A percentile compares a stretch with the other conserved stretches of the same genome.
Conservation (phyloP, 2,888 invertebrate genomes). For the Tetragonisca angustula region DNA sequence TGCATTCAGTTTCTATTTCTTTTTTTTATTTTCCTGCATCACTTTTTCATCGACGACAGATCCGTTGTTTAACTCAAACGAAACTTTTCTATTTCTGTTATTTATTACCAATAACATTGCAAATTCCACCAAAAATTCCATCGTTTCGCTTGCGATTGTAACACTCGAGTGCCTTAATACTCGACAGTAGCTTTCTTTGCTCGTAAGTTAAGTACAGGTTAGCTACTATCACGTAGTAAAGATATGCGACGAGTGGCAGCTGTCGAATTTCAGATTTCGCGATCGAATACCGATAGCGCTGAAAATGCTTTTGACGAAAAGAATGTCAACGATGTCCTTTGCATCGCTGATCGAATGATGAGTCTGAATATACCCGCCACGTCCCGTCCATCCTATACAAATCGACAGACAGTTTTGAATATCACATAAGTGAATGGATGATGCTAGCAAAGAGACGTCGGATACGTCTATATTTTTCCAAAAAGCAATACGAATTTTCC, state of each 20-base stretch:
- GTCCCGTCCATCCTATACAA: constrained; percentile 27
- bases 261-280: constrained; percentile 17
- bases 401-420: constrained; percentile 45
- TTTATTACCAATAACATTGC: neutral
- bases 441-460: constrained; percentile 37
- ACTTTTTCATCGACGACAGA: neutral
- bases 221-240: neutral
- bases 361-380: constrained; percentile 31
- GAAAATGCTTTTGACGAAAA: constrained; percentile 36
- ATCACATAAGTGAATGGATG: constrained; percentile 36
- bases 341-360: constrained; percentile 42
- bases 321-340: constrained; percentile 48
- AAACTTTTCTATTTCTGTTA: neutral
- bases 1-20: neutral
- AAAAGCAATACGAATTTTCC: neutral
- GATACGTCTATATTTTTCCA: constrained; percentile 25
- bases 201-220: neutral
- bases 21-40: neutral
- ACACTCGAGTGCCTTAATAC: neutral
- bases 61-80: accelerated
- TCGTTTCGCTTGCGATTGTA: neutral
- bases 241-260: constrained; percentile 8
- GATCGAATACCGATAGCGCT: constrained; percentile 18
- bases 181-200: neutral
- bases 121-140: neutral